Evolutionary conservation across 2,113 vertebrate genomes (phyloP), one percentile per base, ranked within the genome.

Genomic region (Arizona elegans): DNA sequence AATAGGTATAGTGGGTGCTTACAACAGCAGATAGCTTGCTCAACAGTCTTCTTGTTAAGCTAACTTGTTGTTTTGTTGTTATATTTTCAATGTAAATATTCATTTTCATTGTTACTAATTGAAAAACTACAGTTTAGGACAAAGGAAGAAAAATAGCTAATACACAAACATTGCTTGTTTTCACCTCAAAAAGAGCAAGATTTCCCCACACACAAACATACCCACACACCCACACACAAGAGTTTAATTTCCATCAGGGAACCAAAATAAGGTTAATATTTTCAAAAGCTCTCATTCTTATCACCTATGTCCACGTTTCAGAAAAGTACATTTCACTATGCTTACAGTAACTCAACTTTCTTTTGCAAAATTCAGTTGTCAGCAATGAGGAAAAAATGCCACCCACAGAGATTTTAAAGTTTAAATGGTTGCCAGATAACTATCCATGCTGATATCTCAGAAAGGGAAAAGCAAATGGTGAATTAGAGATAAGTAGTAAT

Each of bases 221-320:
- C 23, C 58, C 58, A 58, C 21, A 58, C 55, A 5, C 23, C 47
- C 47, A 19, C 53, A 6, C 43, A 15, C 17, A 81, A 43, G n/a
- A 92, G 87, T 54, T 56, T 56, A 89, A 26, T 81, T 92, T 92
- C 52, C 52, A 89, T 81, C 62, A 89, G 24, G 24, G 70, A 62
- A 92, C 59, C 47, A 88, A 92, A 92, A 92, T 89, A 89, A 88
- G 59, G 50, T 19, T 88, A 86, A 54, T 88, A 89, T 81, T 92
- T 92, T 89, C 87, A 89, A 92, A 88, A 89, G 91, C 91, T 92
- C 33, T 53, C 38, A 92, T 38, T 92, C 87, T 92, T 92, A 92
- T 92, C 91, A 92, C 91, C 87, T 92, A 92, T 92, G 62, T 81
- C 91, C 91, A 92, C 33, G 87, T 92, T 92, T 75, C 65, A 62